A percentile compares a stretch with the other conserved stretches of the same genome.
phyloP scores from a whole-genome alignment of 1,140 invertebrate genomes.

The Eurytemora carolleeae region DNA sequence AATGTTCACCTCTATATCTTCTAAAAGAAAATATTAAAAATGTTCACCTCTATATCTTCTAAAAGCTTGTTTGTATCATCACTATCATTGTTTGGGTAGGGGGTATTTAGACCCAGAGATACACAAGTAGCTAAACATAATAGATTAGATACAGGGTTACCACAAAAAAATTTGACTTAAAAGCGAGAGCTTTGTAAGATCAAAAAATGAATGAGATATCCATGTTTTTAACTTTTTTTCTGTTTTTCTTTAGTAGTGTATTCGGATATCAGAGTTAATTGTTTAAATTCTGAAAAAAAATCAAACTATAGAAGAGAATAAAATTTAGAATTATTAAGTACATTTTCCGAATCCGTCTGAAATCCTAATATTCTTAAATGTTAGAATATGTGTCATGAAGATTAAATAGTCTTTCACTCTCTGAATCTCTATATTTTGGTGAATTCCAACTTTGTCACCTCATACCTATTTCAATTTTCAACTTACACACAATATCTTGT shows the following conservation, averaged over 20 bases:
- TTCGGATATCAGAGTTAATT: not conserved
- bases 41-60: not conserved
- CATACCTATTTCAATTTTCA: not conserved
- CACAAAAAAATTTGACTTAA: not conserved
- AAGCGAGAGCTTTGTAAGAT: not conserved
- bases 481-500: not conserved
- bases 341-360: too few relatives aligned
- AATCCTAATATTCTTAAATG: too few relatives aligned
- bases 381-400: too few relatives aligned
- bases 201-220: not conserved
- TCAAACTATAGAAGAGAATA: too few relatives aligned
- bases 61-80: conserved; percentile 60
- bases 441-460: too few relatives aligned
- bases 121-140: conserved; percentile 68
- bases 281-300: not conserved
- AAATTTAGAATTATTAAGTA: too few relatives aligned
- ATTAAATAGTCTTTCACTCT: too few relatives aligned
- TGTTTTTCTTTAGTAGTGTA: not conserved
- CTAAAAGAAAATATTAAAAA: too few relatives aligned
- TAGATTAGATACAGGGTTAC: not conserved
- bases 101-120: conserved; percentile 90
- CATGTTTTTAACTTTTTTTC: not conserved
- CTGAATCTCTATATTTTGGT: too few relatives aligned
- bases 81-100: conserved; percentile 87
- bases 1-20: too few relatives aligned